These are phyloP conservation scores for Labroides dimidiatus DNA, from an alignment of 2,797 vertebrate genomes.

Conservation along the genomic window DNA sequence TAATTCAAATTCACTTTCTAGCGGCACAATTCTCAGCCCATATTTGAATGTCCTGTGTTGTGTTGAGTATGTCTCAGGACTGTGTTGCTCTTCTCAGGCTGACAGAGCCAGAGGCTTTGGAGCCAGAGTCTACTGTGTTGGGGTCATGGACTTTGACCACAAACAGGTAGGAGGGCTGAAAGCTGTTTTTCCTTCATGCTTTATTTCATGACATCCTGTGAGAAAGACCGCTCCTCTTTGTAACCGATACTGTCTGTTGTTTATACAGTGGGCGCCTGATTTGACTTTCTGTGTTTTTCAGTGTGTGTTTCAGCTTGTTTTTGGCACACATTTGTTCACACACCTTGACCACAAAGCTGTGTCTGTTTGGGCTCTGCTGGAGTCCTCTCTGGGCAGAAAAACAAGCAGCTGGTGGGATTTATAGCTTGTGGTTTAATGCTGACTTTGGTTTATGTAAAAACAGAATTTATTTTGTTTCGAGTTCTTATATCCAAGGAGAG, in stretches of 20 bases:
- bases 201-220: conserved; percentile 8
- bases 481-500: conserved; percentile 1
- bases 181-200: background rate
- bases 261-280: conserved; percentile 45
- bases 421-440: conserved; percentile 4
- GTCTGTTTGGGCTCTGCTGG: conserved; percentile 13
- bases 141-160: conserved; percentile 93
- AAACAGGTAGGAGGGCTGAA: conserved; percentile 85
- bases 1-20: too few relatives aligned
- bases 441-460: conserved; percentile 28
- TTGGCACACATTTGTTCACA: conserved; percentile 25
- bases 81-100: conserved; percentile 81
- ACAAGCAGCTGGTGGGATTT: conserved; percentile 15
- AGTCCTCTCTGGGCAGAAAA: conserved; percentile 24
- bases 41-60: too few relatives aligned
- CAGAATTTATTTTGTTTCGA: conserved; percentile 16
- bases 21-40: too few relatives aligned
- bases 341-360: conserved; percentile 24
- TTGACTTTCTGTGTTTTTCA: conserved; percentile 42
- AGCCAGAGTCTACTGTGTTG: conserved; percentile 95
- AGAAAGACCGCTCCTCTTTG: conserved; percentile 21
- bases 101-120: conserved; percentile 86
- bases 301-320: conserved; percentile 17
- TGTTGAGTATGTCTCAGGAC: background rate
- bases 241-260: conserved; percentile 38